These are phyloP conservation scores for Drosophila fuyamai DNA, from an alignment of 1,140 invertebrate species.

Conservation along the genomic window DNA sequence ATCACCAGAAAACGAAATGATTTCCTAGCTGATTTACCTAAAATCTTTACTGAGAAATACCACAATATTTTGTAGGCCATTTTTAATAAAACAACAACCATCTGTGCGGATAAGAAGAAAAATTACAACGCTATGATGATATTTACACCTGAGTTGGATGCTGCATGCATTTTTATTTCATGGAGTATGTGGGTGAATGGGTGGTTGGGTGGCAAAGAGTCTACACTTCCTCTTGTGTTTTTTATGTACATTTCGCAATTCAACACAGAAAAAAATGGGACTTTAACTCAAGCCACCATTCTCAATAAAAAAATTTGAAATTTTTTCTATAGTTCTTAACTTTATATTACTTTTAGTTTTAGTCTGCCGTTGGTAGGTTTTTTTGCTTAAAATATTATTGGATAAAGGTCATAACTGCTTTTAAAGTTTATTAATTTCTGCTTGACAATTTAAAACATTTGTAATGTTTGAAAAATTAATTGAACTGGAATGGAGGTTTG, in stretches of 20 bases:
- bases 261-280: background rate
- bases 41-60: background rate
- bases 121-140: constrained; percentile 9
- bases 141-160: constrained; percentile 36
- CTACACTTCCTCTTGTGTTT: background rate
- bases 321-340: too few species aligned
- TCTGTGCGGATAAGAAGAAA: background rate
- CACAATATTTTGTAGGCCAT: background rate
- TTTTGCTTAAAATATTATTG: too few species aligned
- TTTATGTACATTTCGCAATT: background rate
- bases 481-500: too few species aligned
- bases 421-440: too few species aligned
- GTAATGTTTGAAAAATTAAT: too few species aligned
- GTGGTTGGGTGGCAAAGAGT: constrained; percentile 1
- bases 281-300: too few species aligned
- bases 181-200: constrained; percentile 9
- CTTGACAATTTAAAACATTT: too few species aligned
- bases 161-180: constrained; percentile 23
- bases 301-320: too few species aligned
- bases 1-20: constrained; percentile 4
- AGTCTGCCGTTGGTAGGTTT: too few species aligned
- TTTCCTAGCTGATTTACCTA: too few species aligned
- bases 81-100: background rate
- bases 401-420: too few species aligned
- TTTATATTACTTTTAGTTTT: too few species aligned